Conservation (phyloP, 2,888 invertebrate species). For the Drosophila quinaria region DNA sequence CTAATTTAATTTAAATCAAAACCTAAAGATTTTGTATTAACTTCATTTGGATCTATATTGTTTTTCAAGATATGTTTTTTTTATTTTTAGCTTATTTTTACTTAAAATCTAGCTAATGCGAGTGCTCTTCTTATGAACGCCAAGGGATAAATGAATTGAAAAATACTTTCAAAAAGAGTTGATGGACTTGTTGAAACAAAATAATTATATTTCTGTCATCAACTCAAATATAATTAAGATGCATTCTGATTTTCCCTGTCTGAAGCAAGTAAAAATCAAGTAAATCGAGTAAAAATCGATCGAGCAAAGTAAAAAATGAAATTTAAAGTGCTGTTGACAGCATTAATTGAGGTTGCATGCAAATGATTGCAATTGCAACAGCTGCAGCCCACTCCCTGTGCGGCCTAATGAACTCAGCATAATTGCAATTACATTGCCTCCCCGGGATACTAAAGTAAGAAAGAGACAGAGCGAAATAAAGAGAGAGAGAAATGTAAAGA, state of each 20-base stretch:
- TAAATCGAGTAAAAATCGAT: constrained; percentile 22
- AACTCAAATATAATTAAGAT: not conserved
- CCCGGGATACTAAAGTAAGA: not conserved
- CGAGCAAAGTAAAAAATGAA: constrained; percentile 20
- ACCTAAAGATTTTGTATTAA: too few relatives aligned
- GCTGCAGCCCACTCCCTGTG: constrained; percentile 7
- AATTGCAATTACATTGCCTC: constrained; percentile 73
- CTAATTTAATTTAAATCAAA: too few relatives aligned
- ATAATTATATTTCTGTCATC: too few relatives aligned
- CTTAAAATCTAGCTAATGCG: too few relatives aligned
- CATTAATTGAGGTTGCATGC: constrained; percentile 30
- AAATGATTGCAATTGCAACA: constrained; percentile 14
- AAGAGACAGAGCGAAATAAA: not conserved
- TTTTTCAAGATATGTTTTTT: too few relatives aligned
- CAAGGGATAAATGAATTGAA: too few relatives aligned
- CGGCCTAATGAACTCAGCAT: constrained; percentile 70
- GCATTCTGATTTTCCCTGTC: not conserved
- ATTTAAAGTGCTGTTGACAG: constrained; percentile 30
- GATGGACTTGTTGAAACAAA: not conserved
- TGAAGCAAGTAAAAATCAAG: constrained; percentile 8
- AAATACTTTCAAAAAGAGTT: not conserved
- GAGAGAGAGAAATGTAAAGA: constrained; percentile 8
- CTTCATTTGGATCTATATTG: too few relatives aligned
- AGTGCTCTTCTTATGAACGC: not conserved
- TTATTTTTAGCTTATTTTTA: too few relatives aligned